These are phyloP conservation scores for Arvicanthis niloticus DNA, from an alignment of 2,113 vertebrate species.

Conservation along the genomic window DNA sequence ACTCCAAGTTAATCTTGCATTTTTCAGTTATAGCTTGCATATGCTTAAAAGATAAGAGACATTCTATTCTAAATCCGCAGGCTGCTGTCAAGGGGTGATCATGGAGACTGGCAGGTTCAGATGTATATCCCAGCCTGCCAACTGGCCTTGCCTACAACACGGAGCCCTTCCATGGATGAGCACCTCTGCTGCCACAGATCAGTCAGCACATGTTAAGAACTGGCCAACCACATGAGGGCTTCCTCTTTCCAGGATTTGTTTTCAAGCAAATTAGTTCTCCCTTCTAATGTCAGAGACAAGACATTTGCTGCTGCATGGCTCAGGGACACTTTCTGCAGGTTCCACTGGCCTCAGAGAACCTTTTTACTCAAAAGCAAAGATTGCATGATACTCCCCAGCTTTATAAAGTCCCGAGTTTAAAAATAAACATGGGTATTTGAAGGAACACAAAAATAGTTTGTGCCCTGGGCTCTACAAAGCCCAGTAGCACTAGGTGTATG, in stretches of 20 bases:
- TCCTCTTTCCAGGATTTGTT: constrained; percentile 74
- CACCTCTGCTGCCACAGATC: neutral
- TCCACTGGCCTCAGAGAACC: constrained; percentile 38
- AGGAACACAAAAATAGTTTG: constrained; percentile 73
- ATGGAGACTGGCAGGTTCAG: neutral
- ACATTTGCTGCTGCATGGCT: neutral
- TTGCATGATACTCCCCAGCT: neutral
- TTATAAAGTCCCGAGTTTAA: constrained; percentile 73
- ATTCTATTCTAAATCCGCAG: neutral
- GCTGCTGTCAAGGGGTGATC: neutral
- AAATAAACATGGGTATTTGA: constrained; percentile 76
- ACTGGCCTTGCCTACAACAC: neutral
- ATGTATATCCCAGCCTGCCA: neutral
- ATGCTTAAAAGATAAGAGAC: constrained; percentile 41
- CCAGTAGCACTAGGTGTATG: neutral
- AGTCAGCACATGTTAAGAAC: neutral
- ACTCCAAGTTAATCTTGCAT: constrained; percentile 32
- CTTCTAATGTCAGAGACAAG: neutral
- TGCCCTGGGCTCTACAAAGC: neutral
- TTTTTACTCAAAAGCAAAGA: constrained; percentile 74
- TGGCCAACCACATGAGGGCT: neutral
- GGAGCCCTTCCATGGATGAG: neutral
- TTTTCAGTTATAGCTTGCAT: constrained; percentile 48
- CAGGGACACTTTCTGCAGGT: constrained; percentile 31
- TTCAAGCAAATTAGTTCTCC: constrained; percentile 47